Evolutionary conservation across 2,113 vertebrate genomes (phyloP).

Genomic region (Falco punctatus): DNA sequence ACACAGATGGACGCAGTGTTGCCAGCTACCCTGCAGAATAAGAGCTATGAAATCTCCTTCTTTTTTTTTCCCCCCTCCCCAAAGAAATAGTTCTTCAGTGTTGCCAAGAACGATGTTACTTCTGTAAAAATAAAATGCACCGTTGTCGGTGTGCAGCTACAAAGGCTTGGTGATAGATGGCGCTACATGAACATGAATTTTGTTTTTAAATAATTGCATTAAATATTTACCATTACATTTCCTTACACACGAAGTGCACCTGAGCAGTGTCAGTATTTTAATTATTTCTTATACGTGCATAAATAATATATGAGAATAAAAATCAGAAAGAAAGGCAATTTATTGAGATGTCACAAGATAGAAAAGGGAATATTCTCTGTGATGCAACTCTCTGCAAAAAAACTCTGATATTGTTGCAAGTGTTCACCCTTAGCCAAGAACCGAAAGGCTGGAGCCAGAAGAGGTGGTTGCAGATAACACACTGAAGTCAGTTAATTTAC

Average conservation of each 20-base stretch:
- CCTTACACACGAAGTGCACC: not conserved
- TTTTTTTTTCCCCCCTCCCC: no score
- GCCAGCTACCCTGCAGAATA: not conserved
- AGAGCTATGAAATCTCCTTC: not conserved
- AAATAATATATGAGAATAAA: not conserved
- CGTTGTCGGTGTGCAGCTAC: not conserved
- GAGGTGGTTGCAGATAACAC: not conserved
- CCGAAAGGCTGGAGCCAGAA: not conserved
- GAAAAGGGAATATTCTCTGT: not conserved
- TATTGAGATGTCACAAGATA: rapidly evolving
- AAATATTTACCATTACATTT: not conserved
- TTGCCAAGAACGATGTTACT: not conserved
- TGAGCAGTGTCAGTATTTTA: not conserved
- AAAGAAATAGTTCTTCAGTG: not conserved
- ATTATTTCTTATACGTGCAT: not conserved
- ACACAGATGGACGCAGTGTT: not conserved
- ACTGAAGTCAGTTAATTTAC: not conserved
- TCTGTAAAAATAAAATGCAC: not conserved
- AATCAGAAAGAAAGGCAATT: not conserved
- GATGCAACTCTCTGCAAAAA: not conserved
- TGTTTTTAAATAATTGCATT: not conserved
- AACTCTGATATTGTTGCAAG: not conserved
- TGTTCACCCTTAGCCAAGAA: not conserved
- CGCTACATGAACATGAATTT: not conserved
- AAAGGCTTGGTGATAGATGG: not conserved